phyloP scores from a whole-genome alignment of 2,113 vertebrate genomes.

The Calonectris borealis region DNA sequence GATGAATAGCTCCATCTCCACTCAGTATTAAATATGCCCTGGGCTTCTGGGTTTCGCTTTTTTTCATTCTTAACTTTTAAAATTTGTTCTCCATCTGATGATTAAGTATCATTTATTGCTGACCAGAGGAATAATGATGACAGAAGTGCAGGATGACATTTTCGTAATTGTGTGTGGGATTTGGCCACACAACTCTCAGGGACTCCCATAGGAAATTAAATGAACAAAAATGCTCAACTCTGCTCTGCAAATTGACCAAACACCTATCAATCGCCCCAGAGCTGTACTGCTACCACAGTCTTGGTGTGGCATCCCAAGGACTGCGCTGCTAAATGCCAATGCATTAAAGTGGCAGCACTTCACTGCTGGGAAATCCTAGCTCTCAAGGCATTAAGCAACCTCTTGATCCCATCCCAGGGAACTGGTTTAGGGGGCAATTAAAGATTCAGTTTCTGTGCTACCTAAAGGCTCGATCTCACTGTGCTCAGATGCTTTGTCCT shows the following conservation, averaged over 20 bases:
- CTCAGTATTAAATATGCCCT: slow-evolving; percentile 10
- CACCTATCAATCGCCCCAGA: background rate
- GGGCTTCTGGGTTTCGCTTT: background rate
- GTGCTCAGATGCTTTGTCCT: slow-evolving; percentile 21
- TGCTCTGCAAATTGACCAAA: slow-evolving; percentile 6
- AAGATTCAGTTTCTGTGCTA: slow-evolving; percentile 23
- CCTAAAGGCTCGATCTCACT: slow-evolving; percentile 12
- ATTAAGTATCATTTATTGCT: slow-evolving; percentile 15
- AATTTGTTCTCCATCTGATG: slow-evolving; percentile 27
- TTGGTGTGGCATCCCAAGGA: background rate
- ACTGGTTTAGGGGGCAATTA: slow-evolving; percentile 14
- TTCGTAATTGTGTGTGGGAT: slow-evolving; percentile 30
- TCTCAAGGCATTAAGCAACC: slow-evolving; percentile 18
- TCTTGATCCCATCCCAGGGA: background rate
- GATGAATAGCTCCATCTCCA: slow-evolving; percentile 11
- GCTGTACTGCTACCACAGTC: background rate
- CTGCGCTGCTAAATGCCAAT: background rate
- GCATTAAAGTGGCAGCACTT: background rate
- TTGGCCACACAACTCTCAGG: background rate
- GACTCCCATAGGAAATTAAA: slow-evolving; percentile 15
- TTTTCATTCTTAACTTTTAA: slow-evolving; percentile 1
- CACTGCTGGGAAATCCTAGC: slow-evolving; percentile 30
- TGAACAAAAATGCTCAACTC: background rate
- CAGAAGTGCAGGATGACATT: slow-evolving; percentile 9
- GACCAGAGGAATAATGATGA: background rate